Evolutionary conservation across 2,797 vertebrate genomes (phyloP).

Genomic region (Discoglossus pictus): DNA sequence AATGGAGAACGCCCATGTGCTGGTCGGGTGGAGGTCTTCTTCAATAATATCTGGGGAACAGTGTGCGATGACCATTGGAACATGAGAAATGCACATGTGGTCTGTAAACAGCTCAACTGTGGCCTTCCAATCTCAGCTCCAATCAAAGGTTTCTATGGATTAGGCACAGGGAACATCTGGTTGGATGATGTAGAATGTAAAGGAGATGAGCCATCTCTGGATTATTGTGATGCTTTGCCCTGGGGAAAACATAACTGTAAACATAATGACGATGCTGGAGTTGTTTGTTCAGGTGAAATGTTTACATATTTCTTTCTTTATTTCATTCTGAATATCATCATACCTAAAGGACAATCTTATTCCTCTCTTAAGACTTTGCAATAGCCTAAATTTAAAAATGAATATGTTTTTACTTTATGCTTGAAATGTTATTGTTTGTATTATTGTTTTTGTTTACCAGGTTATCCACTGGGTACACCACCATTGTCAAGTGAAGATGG

Average conservation of each 20-base stretch:
- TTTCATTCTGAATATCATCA: too few species aligned
- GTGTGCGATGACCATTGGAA: conserved; percentile 61
- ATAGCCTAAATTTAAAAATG: too few species aligned
- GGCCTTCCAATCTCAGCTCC: neutral
- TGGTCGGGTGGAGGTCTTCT: conserved; percentile 52
- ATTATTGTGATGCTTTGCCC: conserved; percentile 44
- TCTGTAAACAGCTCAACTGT: conserved; percentile 56
- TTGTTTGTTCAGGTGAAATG: conserved; percentile 53
- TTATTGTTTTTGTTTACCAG: too few species aligned
- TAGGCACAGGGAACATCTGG: conserved; percentile 52
- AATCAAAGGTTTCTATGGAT: neutral
- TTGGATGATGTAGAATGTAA: conserved; percentile 57
- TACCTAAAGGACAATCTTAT: too few species aligned
- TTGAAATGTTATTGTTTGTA: too few species aligned
- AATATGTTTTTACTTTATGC: too few species aligned
- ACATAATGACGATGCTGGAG: conserved; percentile 55
- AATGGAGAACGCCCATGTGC: too few species aligned
- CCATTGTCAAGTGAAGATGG: too few species aligned
- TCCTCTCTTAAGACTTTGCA: too few species aligned
- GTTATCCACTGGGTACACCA: too few species aligned
- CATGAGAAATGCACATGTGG: conserved; percentile 23
- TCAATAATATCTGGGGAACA: conserved; percentile 51
- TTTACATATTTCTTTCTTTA: too few species aligned
- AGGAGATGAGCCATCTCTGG: conserved; percentile 51
- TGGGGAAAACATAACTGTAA: conserved; percentile 57